Conservation (phyloP, 2,797 vertebrate genomes). For the Allobates femoralis region DNA sequence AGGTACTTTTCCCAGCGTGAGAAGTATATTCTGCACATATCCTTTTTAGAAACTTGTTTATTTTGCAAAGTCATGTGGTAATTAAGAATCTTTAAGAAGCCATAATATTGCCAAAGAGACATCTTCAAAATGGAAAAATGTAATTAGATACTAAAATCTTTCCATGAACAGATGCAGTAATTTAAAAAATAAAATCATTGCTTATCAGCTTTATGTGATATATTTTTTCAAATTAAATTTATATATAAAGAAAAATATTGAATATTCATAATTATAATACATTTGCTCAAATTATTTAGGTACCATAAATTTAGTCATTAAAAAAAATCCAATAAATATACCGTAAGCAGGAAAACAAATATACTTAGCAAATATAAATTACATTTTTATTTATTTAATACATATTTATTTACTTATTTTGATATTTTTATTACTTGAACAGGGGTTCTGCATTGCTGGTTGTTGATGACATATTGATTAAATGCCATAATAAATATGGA, state of each 20-base stretch:
- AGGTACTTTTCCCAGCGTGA: conserved; percentile 51
- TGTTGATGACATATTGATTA: no score
- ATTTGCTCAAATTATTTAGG: background rate
- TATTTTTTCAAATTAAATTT: conserved; percentile 9
- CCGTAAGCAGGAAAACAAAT: background rate
- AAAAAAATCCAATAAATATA: background rate
- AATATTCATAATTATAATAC: background rate
- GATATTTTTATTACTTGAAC: no score
- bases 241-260: background rate
- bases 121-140: conserved; percentile 27
- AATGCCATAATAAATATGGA: no score
- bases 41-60: conserved; percentile 47
- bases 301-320: background rate
- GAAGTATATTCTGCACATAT: conserved; percentile 30
- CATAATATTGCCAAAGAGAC: conserved; percentile 38
- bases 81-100: conserved; percentile 49
- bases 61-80: conserved; percentile 49
- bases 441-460: no score
- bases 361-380: background rate
- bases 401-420: no score
- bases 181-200: background rate
- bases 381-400: background rate
- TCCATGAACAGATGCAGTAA: background rate
- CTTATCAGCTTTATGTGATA: conserved; percentile 13
- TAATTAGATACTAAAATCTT: conserved; percentile 22